Evolutionary conservation across 2,797 vertebrate genomes (phyloP).

Genomic region (Falco columbarius): DNA sequence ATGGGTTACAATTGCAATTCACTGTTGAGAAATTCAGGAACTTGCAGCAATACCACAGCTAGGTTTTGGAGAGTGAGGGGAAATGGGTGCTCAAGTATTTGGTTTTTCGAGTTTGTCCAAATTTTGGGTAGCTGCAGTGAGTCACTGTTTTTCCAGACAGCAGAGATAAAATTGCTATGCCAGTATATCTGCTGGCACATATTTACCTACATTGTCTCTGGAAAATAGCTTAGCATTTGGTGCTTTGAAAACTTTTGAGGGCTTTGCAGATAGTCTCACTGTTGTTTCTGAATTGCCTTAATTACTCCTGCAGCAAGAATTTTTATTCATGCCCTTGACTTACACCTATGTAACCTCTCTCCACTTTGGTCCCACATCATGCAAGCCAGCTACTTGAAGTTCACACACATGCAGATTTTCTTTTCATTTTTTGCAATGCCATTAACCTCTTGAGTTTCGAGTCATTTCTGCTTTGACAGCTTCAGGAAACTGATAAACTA

Average conservation of each 20-base stretch:
- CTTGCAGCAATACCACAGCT: neutral
- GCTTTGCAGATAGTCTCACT: neutral
- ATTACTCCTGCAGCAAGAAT: neutral
- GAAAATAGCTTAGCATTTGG: neutral
- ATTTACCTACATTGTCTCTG: neutral
- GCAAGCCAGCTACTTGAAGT: neutral
- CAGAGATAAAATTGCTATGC: neutral
- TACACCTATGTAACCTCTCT: neutral
- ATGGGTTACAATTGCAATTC: neutral
- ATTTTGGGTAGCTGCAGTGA: neutral
- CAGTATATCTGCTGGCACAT: neutral
- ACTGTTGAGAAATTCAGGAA: no score
- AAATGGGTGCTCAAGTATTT: neutral
- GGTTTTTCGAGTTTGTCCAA: neutral
- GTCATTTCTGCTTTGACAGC: neutral
- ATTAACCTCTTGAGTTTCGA: neutral
- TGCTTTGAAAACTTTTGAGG: neutral
- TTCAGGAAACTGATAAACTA: neutral
- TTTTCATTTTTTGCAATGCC: neutral
- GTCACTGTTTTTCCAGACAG: neutral
- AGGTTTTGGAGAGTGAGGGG: neutral
- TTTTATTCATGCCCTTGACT: neutral
- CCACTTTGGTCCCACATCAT: neutral
- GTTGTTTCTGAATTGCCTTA: neutral
- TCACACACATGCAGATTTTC: neutral